phyloP scores from a whole-genome alignment of 2,113 vertebrate species.

The Entosphenus tridentatus region DNA sequence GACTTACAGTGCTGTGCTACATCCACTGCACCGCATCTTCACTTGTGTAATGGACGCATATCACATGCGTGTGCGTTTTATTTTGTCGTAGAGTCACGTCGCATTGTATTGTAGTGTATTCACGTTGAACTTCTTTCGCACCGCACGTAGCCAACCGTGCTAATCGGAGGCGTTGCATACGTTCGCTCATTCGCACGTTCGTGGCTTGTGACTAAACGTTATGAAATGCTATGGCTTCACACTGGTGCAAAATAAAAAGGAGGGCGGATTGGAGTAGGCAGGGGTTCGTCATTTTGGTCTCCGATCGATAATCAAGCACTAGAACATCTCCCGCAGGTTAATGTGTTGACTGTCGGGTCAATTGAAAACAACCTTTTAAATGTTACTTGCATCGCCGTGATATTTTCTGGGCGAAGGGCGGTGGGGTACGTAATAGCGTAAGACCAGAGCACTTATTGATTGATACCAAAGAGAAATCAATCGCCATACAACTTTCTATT shows the following conservation, averaged over 20 bases:
- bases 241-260: background rate
- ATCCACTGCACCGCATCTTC: no score
- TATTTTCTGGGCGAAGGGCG: background rate
- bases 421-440: background rate
- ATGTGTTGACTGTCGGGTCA: conserved; percentile 6
- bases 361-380: conserved; percentile 7
- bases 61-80: no score
- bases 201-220: background rate
- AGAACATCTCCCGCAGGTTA: conserved; percentile 2
- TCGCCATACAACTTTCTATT: background rate
- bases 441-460: background rate
- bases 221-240: background rate
- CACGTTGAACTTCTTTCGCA: no score
- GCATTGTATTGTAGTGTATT: no score
- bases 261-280: background rate
- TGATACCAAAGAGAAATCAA: conserved; percentile 5
- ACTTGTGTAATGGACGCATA: no score
- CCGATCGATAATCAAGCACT: conserved; percentile 1
- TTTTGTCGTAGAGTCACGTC: no score
- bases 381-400: conserved; percentile 4
- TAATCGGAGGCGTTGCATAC: no score
- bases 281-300: background rate
- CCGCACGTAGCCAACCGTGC: no score
- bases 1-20: no score
- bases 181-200: no score